These are phyloP conservation scores for Hetaerina titia DNA, from an alignment of 2,888 invertebrate genomes.

Conservation along the genomic window DNA sequence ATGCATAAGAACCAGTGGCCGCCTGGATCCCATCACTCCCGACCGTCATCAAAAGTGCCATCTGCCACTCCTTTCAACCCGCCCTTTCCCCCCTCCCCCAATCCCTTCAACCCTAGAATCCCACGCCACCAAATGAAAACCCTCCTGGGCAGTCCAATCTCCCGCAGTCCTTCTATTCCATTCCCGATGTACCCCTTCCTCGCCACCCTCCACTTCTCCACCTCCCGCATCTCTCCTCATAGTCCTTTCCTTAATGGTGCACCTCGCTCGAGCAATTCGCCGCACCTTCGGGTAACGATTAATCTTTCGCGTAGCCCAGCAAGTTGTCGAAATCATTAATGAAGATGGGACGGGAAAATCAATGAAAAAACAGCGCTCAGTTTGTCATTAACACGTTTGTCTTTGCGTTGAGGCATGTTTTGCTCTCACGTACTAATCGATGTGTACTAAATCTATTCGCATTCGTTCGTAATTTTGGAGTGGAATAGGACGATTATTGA, in stretches of 20 bases:
- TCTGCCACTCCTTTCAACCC: constrained; percentile 34
- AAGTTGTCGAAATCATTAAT: background rate
- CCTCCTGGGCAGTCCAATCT: background rate
- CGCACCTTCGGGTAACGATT: background rate
- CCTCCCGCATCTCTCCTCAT: background rate
- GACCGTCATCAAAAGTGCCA: constrained; percentile 37
- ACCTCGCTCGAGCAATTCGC: background rate
- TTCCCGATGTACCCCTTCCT: background rate
- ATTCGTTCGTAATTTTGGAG: no score
- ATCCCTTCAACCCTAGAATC: background rate
- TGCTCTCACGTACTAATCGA: no score
- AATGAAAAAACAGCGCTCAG: background rate
- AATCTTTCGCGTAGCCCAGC: background rate
- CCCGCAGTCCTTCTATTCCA: background rate
- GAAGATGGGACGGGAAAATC: background rate
- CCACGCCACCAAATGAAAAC: constrained; percentile 22
- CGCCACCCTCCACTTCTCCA: background rate
- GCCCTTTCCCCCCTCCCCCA: background rate
- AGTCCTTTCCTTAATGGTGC: background rate
- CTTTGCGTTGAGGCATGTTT: no score
- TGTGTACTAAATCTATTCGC: no score
- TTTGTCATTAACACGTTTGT: no score
- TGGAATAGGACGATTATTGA: no score
- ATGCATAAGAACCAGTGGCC: background rate
- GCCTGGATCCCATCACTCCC: background rate